Percentiles rank a stretch among this genome's conserved stretches.
These are phyloP conservation scores for Palythoa heliodiscus DNA, from an alignment of 92 coral and sea anemone species.

Conservation along the genomic window DNA sequence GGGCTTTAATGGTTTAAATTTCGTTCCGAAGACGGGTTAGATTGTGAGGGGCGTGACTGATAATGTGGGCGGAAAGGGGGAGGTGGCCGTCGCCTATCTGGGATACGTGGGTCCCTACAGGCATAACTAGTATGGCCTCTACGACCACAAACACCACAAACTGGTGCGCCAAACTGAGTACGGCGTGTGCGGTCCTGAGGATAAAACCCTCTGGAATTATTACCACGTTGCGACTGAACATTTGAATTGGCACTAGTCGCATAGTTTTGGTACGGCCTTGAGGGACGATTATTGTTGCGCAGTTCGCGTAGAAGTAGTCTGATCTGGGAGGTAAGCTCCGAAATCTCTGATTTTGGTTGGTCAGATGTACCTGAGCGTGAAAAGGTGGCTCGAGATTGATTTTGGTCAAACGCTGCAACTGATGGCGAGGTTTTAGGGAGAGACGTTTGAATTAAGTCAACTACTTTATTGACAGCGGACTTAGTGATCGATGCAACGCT, in stretches of 20 bases:
- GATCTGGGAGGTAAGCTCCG: slow-evolving; percentile 17
- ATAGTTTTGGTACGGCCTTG: slow-evolving; percentile 7
- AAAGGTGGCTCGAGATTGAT: not conserved
- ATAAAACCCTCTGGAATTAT: not conserved
- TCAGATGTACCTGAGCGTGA: not conserved
- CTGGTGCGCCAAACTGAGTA: slow-evolving; percentile 23
- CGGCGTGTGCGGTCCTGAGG: slow-evolving; percentile 30
- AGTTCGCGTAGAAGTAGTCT: slow-evolving; percentile 7
- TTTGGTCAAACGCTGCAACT: slow-evolving; percentile 5
- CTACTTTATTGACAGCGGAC: slow-evolving; percentile 9
- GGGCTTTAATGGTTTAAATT: slow-evolving; percentile 18
- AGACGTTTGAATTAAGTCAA: slow-evolving; percentile 13
- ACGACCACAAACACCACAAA: slow-evolving; percentile 45
- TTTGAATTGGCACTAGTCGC: not conserved
- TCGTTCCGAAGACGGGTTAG: not conserved
- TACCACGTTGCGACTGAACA: not conserved
- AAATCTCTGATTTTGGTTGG: not conserved
- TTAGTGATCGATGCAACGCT: slow-evolving; percentile 5
- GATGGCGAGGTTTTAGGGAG: slow-evolving; percentile 9
- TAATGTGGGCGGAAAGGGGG: slow-evolving; percentile 10
- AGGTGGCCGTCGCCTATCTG: slow-evolving; percentile 20
- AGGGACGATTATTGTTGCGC: slow-evolving; percentile 1
- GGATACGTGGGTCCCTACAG: slow-evolving; percentile 31
- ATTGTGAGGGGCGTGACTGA: not conserved
- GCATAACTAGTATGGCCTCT: slow-evolving; percentile 42